These are phyloP conservation scores for Ormia ochracea DNA, from an alignment of 2,888 invertebrate species.

Conservation along the genomic window DNA sequence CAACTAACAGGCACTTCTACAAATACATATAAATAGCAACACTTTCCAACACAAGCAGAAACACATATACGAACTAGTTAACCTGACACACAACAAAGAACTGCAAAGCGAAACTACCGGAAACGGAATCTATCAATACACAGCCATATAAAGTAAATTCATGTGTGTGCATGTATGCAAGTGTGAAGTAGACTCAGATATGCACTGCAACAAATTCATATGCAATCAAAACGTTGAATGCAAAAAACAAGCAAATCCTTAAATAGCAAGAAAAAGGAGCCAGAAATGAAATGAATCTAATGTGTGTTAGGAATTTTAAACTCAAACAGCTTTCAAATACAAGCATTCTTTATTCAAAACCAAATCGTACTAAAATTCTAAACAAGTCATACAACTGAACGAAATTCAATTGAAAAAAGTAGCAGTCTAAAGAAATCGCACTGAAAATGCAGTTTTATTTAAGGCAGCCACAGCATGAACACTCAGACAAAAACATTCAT, in stretches of 20 bases:
- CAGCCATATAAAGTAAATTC: slow-evolving; percentile 28
- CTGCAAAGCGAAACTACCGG: slow-evolving; percentile 12
- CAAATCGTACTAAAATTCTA: slow-evolving; percentile 36
- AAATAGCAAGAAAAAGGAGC: slow-evolving; percentile 3
- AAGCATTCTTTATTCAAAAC: slow-evolving; percentile 32
- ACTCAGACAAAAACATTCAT: slow-evolving; percentile 16
- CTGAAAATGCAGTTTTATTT: slow-evolving; percentile 53
- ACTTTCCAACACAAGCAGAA: not conserved
- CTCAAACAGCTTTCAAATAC: slow-evolving; percentile 47
- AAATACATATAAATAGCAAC: not conserved
- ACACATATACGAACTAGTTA: not conserved
- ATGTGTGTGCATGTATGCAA: slow-evolving; percentile 1
- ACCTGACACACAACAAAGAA: not conserved
- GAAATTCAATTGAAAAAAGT: slow-evolving; percentile 32
- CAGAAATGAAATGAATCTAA: slow-evolving; percentile 49
- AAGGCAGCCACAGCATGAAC: slow-evolving; percentile 47
- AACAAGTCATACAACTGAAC: slow-evolving; percentile 41
- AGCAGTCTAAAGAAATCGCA: slow-evolving; percentile 47
- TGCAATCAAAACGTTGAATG: slow-evolving; percentile 33
- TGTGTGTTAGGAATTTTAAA: slow-evolving; percentile 56
- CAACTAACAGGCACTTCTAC: not conserved
- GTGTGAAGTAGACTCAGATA: not conserved
- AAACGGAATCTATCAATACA: slow-evolving; percentile 24
- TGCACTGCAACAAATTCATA: slow-evolving; percentile 36
- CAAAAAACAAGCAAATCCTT: slow-evolving; percentile 19